Percentiles rank a stretch among this genome's conserved stretches.
Conservation (phyloP, 2,113 vertebrate species). For the Anhinga rufa region DNA sequence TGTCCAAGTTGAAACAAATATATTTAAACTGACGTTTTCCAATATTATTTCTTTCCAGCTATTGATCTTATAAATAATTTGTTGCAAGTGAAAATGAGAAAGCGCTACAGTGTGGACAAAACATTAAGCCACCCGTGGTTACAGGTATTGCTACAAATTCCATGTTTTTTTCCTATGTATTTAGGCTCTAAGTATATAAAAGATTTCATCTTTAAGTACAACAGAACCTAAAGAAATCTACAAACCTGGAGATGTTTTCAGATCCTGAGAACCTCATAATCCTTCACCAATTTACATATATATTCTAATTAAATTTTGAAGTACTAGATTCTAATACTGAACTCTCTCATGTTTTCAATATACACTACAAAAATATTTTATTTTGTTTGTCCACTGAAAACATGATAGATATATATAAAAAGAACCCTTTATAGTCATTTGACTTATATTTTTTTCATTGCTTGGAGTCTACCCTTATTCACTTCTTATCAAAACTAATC, state of each 20-base stretch:
- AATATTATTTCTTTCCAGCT: constrained; percentile 77
- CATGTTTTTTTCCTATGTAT: not conserved
- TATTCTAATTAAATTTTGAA: not conserved
- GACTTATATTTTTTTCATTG: not conserved
- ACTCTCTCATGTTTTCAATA: not conserved
- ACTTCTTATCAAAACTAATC: not conserved
- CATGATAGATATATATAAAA: not conserved
- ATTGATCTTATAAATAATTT: constrained; percentile 98
- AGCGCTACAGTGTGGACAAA: constrained; percentile 96
- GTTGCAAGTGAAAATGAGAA: constrained; percentile 99
- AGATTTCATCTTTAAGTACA: not conserved
- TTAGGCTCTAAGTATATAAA: not conserved
- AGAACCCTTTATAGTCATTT: not conserved
- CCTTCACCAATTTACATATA: not conserved
- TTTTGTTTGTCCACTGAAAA: not conserved
- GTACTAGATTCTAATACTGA: not conserved
- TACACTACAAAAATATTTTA: not conserved
- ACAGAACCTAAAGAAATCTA: not conserved
- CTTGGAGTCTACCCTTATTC: not conserved
- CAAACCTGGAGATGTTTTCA: not conserved
- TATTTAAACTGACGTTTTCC: not conserved
- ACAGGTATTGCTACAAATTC: constrained; percentile 78
- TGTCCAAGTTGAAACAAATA: not conserved
- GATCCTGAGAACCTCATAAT: not conserved
- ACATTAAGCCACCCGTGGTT: constrained; percentile 96